A percentile compares a stretch with the other conserved stretches of the same genome.
Evolutionary conservation across 2,888 invertebrate species (phyloP).

Genomic region (Athalia cordata): DNA sequence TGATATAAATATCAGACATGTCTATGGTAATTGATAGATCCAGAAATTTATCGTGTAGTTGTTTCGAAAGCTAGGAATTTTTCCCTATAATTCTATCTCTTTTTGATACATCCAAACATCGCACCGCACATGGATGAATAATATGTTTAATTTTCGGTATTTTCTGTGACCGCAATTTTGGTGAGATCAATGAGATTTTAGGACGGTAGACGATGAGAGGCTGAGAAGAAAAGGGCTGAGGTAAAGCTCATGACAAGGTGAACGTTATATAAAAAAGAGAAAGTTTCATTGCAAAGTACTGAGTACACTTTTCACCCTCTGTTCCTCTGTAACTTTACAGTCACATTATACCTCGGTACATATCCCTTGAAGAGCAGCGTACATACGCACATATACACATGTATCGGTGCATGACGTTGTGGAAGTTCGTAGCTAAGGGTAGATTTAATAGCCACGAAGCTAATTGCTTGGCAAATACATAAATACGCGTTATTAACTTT

Average conservation of each 20-base stretch:
- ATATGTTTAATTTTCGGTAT: not conserved
- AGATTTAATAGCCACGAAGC: constrained; percentile 60
- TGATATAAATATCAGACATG: too few relatives aligned
- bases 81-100: too few relatives aligned
- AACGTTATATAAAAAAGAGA: constrained; percentile 17
- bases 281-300: constrained; percentile 37
- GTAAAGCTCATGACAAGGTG: constrained; percentile 8
- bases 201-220: not conserved
- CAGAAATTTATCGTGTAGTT: too few relatives aligned
- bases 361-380: constrained; percentile 52
- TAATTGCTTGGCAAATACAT: constrained; percentile 67
- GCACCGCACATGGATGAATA: not conserved
- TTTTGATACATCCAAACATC: too few relatives aligned
- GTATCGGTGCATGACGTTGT: constrained; percentile 6
- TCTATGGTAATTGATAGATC: too few relatives aligned
- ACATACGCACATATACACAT: not conserved
- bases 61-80: too few relatives aligned
- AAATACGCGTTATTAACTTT: constrained; percentile 70
- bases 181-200: constrained; percentile 6
- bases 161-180: not conserved
- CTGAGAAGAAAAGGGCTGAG: constrained; percentile 1
- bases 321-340: constrained; percentile 9
- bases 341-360: constrained; percentile 46
- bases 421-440: constrained; percentile 53
- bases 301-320: constrained; percentile 40